phyloP scores from a whole-genome alignment of 2,888 invertebrate genomes.

The Agrotis puta region DNA sequence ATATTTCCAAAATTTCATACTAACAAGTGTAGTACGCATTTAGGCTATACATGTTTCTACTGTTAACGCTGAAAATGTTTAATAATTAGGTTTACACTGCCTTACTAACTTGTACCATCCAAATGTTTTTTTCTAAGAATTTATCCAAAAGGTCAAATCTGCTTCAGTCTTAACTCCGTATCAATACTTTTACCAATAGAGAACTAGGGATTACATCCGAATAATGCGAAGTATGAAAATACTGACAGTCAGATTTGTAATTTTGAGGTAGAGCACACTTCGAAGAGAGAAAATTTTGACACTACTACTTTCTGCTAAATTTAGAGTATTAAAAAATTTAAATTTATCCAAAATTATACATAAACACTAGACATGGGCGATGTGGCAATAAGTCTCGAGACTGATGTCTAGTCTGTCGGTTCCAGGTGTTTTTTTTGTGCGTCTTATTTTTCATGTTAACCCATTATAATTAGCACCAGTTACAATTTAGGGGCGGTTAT shows the following conservation, averaged over 20 bases:
- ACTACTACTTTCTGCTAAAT: not conserved
- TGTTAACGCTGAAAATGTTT: conserved; percentile 10
- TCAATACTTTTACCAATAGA: conserved; percentile 28
- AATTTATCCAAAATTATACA: not conserved
- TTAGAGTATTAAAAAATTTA: no score
- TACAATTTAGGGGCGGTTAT: not conserved
- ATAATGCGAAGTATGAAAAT: conserved; percentile 21
- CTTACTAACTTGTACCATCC: not conserved
- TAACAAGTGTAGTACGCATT: conserved; percentile 14
- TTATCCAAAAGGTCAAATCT: conserved; percentile 40
- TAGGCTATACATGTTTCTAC: not conserved
- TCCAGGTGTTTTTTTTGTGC: not conserved
- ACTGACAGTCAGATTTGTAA: conserved; percentile 18
- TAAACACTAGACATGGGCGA: not conserved
- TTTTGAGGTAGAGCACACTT: conserved; percentile 30
- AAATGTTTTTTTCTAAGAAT: conserved; percentile 1
- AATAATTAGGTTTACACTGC: not conserved
- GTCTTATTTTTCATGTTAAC: not conserved
- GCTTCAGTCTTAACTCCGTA: conserved; percentile 50
- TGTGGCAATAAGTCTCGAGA: not conserved
- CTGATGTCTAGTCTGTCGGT: not conserved
- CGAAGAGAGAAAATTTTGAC: conserved; percentile 1
- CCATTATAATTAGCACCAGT: not conserved
- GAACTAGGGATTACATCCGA: conserved; percentile 47
- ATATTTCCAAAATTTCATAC: not conserved